Conservation (phyloP, 2,797 vertebrate species). For the Microtus obscurus region DNA sequence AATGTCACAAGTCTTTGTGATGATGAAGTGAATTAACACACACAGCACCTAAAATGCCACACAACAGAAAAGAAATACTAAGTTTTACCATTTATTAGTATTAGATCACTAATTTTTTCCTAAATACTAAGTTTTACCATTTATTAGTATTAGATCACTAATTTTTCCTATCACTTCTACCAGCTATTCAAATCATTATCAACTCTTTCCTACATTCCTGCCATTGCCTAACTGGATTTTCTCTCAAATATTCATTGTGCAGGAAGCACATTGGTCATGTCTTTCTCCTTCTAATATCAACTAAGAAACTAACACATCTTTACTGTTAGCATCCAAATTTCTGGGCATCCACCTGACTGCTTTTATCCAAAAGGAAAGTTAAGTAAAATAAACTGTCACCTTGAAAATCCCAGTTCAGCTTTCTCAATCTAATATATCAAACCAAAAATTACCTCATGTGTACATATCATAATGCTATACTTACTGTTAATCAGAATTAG, state of each 20-base stretch:
- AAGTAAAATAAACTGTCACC: not conserved
- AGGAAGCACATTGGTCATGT: not conserved
- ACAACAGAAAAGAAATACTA: not conserved
- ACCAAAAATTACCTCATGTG: not conserved
- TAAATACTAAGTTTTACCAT: no score
- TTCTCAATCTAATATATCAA: not conserved
- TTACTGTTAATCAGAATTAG: not conserved
- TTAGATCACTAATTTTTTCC: not conserved
- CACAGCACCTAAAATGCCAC: not conserved
- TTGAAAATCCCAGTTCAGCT: not conserved
- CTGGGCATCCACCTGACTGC: not conserved
- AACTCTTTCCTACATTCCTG: not conserved
- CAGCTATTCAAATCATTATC: not conserved
- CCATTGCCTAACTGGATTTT: not conserved
- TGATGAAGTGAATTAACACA: not conserved
- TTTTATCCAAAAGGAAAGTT: not conserved
- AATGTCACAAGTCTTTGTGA: not conserved
- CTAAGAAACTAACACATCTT: not conserved
- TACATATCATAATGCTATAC: not conserved
- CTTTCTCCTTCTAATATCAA: conserved; percentile 1
- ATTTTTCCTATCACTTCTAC: not conserved
- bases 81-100: not conserved
- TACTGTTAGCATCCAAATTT: conserved; percentile 5
- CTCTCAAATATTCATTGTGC: not conserved
- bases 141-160: not conserved